Conservation (phyloP, 2,888 invertebrate genomes). For the Melieria picta region DNA sequence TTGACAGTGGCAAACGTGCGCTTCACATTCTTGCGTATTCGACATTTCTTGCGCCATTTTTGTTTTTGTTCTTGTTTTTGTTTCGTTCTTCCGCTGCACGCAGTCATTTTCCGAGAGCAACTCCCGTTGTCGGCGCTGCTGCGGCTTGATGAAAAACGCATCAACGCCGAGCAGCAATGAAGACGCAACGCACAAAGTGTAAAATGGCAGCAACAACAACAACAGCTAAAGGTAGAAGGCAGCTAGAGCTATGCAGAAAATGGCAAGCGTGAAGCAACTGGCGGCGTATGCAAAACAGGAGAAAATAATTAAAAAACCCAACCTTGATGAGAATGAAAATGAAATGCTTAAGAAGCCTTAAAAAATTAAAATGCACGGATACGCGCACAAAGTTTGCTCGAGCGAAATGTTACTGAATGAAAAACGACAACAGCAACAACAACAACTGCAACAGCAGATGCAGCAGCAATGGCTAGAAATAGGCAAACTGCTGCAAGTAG, state of each 20-base stretch:
- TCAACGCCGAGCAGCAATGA: too few species aligned
- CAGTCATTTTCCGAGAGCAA: background rate
- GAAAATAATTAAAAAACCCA: conserved; percentile 64
- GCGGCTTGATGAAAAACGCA: too few species aligned
- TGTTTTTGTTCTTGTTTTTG: background rate
- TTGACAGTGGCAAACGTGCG: background rate
- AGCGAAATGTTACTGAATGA: too few species aligned
- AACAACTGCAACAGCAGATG: too few species aligned
- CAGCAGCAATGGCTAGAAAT: too few species aligned
- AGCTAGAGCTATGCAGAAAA: background rate
- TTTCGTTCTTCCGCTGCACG: background rate
- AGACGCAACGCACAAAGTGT: too few species aligned
- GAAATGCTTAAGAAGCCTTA: conserved; percentile 59
- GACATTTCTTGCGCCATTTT: background rate
- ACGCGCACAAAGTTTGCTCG: too few species aligned
- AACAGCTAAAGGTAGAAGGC: background rate
- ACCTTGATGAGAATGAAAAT: conserved; percentile 61
- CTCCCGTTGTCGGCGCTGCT: too few species aligned
- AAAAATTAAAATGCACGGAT: conserved; percentile 32
- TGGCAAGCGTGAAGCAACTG: background rate
- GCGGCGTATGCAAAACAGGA: conserved; percentile 27
- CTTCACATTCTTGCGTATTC: too few species aligned
- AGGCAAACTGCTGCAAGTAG: too few species aligned
- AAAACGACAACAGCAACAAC: too few species aligned
- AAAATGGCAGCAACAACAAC: too few species aligned